Evolutionary conservation across 1,140 invertebrate genomes (phyloP).

Genomic region (Anastatus disparis): DNA sequence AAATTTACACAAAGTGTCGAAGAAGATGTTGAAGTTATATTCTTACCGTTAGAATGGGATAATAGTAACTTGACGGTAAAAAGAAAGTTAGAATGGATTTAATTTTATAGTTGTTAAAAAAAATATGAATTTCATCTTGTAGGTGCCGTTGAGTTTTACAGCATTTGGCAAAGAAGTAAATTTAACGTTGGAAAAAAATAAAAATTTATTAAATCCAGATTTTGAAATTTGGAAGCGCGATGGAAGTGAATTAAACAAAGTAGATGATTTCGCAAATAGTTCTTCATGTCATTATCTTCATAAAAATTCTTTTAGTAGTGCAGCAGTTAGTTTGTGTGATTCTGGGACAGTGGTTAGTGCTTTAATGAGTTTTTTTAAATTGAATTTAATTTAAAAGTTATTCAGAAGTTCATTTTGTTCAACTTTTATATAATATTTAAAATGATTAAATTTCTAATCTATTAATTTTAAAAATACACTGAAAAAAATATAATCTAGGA

Average conservation of each 20-base stretch:
- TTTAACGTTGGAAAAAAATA: slow-evolving; percentile 64
- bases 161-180: slow-evolving; percentile 58
- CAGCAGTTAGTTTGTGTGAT: slow-evolving; percentile 69
- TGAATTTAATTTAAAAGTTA: slow-evolving; percentile 7
- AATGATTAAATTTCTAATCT: no score
- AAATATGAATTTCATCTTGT: no score
- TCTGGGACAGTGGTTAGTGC: slow-evolving; percentile 62
- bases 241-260: slow-evolving; percentile 45
- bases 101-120: no score
- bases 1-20: not conserved
- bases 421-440: no score
- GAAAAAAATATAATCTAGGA: no score
- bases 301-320: slow-evolving; percentile 57
- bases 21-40: slow-evolving; percentile 17
- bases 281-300: slow-evolving; percentile 68
- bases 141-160: slow-evolving; percentile 58
- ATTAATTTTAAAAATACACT: no score
- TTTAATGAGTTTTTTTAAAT: slow-evolving; percentile 25
- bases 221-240: slow-evolving; percentile 65
- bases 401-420: no score
- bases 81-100: not conserved
- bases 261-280: slow-evolving; percentile 47
- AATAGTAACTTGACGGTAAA: slow-evolving; percentile 14
- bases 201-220: slow-evolving; percentile 60
- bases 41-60: not conserved